These are phyloP conservation scores for Conus betulinus DNA, from an alignment of 1,140 invertebrate species.

Conservation along the genomic window DNA sequence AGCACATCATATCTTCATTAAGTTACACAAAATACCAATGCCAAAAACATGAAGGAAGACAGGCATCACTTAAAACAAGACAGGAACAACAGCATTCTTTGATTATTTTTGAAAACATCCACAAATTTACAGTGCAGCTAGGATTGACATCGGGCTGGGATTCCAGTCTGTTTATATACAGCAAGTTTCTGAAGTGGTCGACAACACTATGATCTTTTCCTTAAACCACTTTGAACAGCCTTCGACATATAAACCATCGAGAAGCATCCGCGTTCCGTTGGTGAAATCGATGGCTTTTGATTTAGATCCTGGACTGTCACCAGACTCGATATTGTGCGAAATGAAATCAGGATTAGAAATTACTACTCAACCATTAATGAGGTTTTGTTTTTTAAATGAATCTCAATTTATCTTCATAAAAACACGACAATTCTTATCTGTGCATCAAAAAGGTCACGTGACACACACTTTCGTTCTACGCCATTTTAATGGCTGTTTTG, in stretches of 20 bases:
- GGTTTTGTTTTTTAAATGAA: neutral
- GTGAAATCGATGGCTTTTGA: neutral
- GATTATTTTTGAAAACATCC: neutral
- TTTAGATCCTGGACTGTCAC: neutral
- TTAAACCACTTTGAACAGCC: neutral
- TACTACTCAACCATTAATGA: neutral
- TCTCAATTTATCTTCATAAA: neutral
- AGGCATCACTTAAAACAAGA: neutral
- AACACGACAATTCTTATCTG: neutral
- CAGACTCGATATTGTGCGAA: neutral
- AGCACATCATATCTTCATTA: neutral
- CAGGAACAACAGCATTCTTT: neutral
- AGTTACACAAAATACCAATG: neutral
- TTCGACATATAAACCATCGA: neutral
- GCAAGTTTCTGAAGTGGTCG: neutral
- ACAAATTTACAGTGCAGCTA: neutral
- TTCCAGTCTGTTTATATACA: neutral
- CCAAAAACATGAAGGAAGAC: neutral
- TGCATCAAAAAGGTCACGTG: neutral
- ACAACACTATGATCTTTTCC: neutral
- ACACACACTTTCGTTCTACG: neutral
- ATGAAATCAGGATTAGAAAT: neutral
- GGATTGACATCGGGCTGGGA: neutral
- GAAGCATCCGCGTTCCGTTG: neutral
- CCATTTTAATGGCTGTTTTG: neutral